A percentile compares a stretch with the other conserved stretches of the same genome.
phyloP scores from a whole-genome alignment of 92 coral and sea anemone species.

The Bergia puertoricense region DNA sequence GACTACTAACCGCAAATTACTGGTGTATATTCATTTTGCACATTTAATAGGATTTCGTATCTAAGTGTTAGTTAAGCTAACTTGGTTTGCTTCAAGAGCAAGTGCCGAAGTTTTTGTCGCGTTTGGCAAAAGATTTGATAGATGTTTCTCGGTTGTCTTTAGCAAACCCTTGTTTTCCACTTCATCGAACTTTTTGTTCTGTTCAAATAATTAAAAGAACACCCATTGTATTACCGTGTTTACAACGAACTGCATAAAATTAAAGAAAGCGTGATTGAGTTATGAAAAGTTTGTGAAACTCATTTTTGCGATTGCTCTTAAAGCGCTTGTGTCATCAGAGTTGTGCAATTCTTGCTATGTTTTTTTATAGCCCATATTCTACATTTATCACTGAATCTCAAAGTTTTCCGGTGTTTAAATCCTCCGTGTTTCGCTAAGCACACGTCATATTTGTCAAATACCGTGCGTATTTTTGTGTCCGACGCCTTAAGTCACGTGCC shows the following conservation, averaged over 20 bases:
- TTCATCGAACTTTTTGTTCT: slow-evolving; percentile 62
- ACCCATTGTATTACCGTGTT: slow-evolving; percentile 57
- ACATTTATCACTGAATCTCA: slow-evolving; percentile 41
- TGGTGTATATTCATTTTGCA: neutral
- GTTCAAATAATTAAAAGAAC: slow-evolving; percentile 59
- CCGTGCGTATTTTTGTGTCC: slow-evolving; percentile 64
- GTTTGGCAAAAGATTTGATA: neutral
- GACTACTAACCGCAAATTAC: slow-evolving; percentile 30
- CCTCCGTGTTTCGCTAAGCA: slow-evolving; percentile 47
- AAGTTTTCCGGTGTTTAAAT: slow-evolving; percentile 80
- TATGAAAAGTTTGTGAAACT: slow-evolving; percentile 23
- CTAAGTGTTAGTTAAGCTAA: slow-evolving; percentile 23
- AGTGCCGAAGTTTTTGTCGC: neutral
- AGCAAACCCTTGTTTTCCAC: slow-evolving; percentile 38
- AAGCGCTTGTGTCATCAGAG: neutral
- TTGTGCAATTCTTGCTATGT: slow-evolving; percentile 13
- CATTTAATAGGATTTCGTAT: slow-evolving; percentile 8
- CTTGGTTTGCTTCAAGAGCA: neutral
- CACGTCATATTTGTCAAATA: slow-evolving; percentile 47
- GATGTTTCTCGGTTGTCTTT: slow-evolving; percentile 3
- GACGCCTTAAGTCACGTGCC: slow-evolving; percentile 81
- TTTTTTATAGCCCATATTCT: neutral
- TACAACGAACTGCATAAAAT: slow-evolving; percentile 60
- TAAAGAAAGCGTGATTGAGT: slow-evolving; percentile 14
- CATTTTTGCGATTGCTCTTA: neutral